Percentiles rank a stretch among this genome's conserved stretches.
phyloP scores from a whole-genome alignment of 2,797 vertebrate genomes.

The Lagodon rhomboides region DNA sequence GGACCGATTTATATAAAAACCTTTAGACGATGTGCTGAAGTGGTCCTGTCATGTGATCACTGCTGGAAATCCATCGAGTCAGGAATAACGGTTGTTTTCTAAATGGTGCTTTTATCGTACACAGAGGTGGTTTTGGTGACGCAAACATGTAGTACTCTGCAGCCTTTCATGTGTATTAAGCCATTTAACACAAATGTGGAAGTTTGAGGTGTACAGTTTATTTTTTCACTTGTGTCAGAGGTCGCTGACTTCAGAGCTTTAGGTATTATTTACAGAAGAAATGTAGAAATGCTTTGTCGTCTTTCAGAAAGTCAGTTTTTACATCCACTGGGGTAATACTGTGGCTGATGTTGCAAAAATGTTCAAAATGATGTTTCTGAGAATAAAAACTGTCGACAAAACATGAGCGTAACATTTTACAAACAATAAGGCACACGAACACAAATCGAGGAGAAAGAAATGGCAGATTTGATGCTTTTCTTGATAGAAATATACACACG shows the following conservation, averaged over 20 bases:
- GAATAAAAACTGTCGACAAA: not conserved
- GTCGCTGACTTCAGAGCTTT: not conserved
- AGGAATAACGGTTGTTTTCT: too few relatives aligned
- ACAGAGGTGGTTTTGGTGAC: not conserved
- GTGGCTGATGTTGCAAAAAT: not conserved
- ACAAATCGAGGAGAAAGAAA: constrained; percentile 15
- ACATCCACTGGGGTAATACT: not conserved
- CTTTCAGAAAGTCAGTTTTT: constrained; percentile 9
- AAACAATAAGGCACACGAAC: constrained; percentile 50
- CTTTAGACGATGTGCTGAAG: not conserved
- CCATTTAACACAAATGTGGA: constrained; percentile 14
- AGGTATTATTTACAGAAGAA: constrained; percentile 34
- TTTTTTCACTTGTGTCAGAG: constrained; percentile 19
- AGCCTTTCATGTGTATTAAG: not conserved
- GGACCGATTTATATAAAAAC: too few relatives aligned
- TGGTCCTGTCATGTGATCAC: too few relatives aligned
- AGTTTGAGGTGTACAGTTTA: constrained; percentile 14
- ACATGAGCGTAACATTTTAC: constrained; percentile 9
- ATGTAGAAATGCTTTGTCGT: constrained; percentile 15
- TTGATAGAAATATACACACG: constrained; percentile 37
- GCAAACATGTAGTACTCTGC: not conserved
- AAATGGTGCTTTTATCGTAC: too few relatives aligned
- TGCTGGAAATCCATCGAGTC: not conserved
- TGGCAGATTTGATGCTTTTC: constrained; percentile 28
- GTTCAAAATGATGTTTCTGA: not conserved